Base-by-base conservation (phyloP, 1,140 invertebrate species). In the Drosophila trapezifrons region DNA sequence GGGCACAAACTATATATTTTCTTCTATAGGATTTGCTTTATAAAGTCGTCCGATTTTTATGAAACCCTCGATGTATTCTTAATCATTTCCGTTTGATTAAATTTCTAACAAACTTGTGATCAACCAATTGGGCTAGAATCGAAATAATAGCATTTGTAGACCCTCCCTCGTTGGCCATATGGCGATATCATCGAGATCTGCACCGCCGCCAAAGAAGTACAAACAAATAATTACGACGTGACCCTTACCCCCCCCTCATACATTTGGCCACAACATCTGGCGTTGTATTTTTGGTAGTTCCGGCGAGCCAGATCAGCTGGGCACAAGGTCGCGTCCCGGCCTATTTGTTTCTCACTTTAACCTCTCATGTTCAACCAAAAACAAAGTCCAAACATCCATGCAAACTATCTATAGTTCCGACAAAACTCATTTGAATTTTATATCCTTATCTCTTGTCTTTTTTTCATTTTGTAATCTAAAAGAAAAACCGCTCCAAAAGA, bases 181-280 rank as follows among this genome's bases (percentile, higher is more conserved):
- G 65, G 59, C 42, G 60, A 10, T 51, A 35, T 43, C 27, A 5
- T 13, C 18, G 37, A 43, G 59, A 65, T 69, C 59, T 69, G 65
- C 65, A 65, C 20, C 20, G 60, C 46, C 65, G 65, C 29, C 46
- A 69, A 65, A 69, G 59, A 38, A 65, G 25, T 35, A 49, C 60
- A 43, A 51, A 69, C 65, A 69, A 69, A 69, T 69, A 69, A 65
- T 69, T 69, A 65, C 18, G 45, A 46, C 29, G 17, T 4, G 17
- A 32, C 17, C 47, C 8, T n/a, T 51, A 17, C 29, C 27, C 47
- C 47, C 29, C 20, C 43, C n/a, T 18, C 35, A 29, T 9, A n/a
- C 54, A 40, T 35, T 67, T 65, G 65, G 49, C 27, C 54, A 15
- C 12, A 58, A 52, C 58, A 63, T 59, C 59, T 63, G 59, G 54